A percentile compares a stretch with the other conserved stretches of the same genome.
Evolutionary conservation across 1,140 invertebrate genomes (phyloP).

Genomic region (Pteromalus puparum): DNA sequence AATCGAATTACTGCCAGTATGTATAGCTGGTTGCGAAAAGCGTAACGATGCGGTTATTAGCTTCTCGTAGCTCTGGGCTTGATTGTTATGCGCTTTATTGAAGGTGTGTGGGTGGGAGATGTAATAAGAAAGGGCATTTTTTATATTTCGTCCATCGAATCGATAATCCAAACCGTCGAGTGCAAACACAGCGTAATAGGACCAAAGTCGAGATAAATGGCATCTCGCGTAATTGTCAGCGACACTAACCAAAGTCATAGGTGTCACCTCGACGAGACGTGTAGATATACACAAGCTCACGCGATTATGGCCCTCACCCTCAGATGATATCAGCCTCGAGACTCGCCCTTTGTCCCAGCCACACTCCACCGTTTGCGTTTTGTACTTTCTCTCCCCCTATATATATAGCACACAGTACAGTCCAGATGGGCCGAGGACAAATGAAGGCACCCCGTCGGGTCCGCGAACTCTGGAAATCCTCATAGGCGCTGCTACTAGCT

Average conservation of each 20-base stretch:
- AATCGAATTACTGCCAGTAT: conserved; percentile 6
- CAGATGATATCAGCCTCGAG: background rate
- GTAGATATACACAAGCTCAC: conserved; percentile 17
- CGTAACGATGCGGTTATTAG: background rate
- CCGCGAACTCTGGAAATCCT: background rate
- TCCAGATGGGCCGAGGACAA: background rate
- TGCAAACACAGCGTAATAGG: no score
- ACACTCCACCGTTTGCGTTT: conserved; percentile 11
- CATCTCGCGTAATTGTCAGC: conserved; percentile 36
- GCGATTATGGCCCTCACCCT: conserved; percentile 28
- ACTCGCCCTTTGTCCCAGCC: background rate
- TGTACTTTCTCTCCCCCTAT: conserved; percentile 1
- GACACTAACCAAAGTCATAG: conserved; percentile 47
- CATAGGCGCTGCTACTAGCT: background rate
- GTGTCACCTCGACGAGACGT: conserved; percentile 27
- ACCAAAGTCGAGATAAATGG: background rate
- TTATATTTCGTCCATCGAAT: no score
- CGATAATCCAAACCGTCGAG: no score
- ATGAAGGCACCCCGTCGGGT: no score
- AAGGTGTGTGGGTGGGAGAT: no score
- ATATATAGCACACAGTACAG: background rate
- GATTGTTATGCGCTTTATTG: no score
- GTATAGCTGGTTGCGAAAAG: background rate
- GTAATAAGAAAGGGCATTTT: no score
- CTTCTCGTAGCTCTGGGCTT: background rate